Conservation (phyloP, 1,140 invertebrate species). For the Lordiphosa stackelbergi region DNA sequence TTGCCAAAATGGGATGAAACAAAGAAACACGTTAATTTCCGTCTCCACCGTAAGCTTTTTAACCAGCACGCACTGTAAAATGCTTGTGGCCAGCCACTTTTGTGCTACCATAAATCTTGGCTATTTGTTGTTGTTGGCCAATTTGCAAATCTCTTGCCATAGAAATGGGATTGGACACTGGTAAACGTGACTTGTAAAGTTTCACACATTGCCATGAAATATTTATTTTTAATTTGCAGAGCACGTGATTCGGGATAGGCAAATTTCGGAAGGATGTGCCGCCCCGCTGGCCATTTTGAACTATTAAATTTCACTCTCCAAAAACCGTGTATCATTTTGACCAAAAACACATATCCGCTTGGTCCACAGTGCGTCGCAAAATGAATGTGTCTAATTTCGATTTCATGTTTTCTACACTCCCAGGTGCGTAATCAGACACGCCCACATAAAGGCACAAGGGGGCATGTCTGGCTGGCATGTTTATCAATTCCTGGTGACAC, state of each 20-base stretch:
- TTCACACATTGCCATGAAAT: slow-evolving; percentile 38
- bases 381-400: too few relatives aligned
- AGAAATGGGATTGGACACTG: slow-evolving; percentile 2
- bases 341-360: too few relatives aligned
- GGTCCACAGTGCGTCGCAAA: too few relatives aligned
- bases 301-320: too few relatives aligned
- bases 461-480: slow-evolving; percentile 15
- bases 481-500: slow-evolving; percentile 40
- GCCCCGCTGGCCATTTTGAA: too few relatives aligned
- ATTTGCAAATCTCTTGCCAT: slow-evolving; percentile 54
- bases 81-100: slow-evolving; percentile 17
- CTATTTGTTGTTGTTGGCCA: slow-evolving; percentile 24
- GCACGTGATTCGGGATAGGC: slow-evolving; percentile 3
- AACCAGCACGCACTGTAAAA: slow-evolving; percentile 32
- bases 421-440: slow-evolving; percentile 56
- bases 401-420: slow-evolving; percentile 18
- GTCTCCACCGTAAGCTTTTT: slow-evolving; percentile 30
- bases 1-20: slow-evolving; percentile 3
- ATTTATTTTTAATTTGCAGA: slow-evolving; percentile 53
- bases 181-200: slow-evolving; percentile 27
- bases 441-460: slow-evolving; percentile 3
- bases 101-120: slow-evolving; percentile 53
- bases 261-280: background rate
- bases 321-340: too few relatives aligned
- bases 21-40: slow-evolving; percentile 35